phyloP scores from a whole-genome alignment of 2,113 vertebrate genomes.

The Ptilorrhoa leucosticta region DNA sequence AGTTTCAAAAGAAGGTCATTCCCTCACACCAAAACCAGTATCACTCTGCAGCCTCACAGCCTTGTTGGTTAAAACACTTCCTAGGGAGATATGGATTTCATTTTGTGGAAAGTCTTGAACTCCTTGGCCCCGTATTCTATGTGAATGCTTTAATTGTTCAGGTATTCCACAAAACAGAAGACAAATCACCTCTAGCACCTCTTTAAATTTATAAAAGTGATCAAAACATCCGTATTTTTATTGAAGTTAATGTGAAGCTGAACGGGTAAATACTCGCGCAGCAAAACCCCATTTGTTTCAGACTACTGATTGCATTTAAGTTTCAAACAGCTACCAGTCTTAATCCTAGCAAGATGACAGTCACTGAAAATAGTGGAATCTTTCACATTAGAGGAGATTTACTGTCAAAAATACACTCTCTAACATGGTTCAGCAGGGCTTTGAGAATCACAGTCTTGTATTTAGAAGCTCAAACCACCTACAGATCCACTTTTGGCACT shows the following conservation, averaged over 20 bases:
- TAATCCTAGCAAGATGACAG: background rate
- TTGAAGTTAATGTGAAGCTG: background rate
- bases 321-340: background rate
- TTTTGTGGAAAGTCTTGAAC: background rate
- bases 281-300: background rate
- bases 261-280: background rate
- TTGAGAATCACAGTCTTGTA: background rate
- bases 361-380: background rate
- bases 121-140: background rate
- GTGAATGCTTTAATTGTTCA: background rate
- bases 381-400: background rate
- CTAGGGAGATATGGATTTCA: background rate
- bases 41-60: rapidly evolving
- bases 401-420: background rate
- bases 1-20: background rate
- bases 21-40: background rate
- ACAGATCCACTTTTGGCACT: background rate
- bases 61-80: background rate
- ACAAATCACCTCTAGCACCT: background rate
- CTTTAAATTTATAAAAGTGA: background rate
- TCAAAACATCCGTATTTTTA: background rate
- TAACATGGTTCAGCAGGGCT: background rate
- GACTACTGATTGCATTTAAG: background rate
- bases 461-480: background rate
- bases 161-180: background rate